Evolutionary conservation across 2,113 vertebrate species (phyloP), one percentile per base, ranked within the genome.

Genomic region (Loxodonta africana): DNA sequence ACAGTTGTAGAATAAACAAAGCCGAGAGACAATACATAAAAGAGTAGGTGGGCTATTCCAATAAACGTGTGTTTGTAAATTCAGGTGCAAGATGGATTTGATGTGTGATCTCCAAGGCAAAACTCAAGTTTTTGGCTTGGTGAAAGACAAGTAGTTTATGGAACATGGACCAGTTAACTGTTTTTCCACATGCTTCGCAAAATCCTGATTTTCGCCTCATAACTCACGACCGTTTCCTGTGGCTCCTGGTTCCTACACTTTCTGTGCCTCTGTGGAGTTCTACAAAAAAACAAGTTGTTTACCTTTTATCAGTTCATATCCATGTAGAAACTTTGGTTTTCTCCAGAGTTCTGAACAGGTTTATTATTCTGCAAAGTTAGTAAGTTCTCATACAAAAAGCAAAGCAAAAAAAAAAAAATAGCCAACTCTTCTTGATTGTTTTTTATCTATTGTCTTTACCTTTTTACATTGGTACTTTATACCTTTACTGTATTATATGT

Each of bases 281-380:
- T 37, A 10, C 2, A 21, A 44, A 8, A 91, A 76, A 37, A 62
- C 7, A 57, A 91, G 10, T 77, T 6, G 48, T 86, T 94, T 93
- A 25, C 28, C 69, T 77, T 26, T 65, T 91, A 69, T 74, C 10
- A 21, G 1, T 78, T 86, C 87, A 33, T 41, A 6, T 8, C 5
- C 17, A 14, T 46, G 12, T 92, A 77, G 53, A 12, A 83, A 87
- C 26, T 94, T 74, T 85, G 51, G 11, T 65, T 30, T 46, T 28
- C 3, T 95, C 30, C 78, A 95, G 80, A 88, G 8, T 69, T 78
- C 8, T 89, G 53, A 51, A 5, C 46, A 37, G 4, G 69, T 95
- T 95, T 33, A 37, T 96, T 91, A 21, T 67, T 92, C 8, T 83
- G 37, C 30, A 89, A 91, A 89, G 2, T 65, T 53, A 94, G 30